Conservation (phyloP, 2,888 invertebrate genomes). For the Oligia latruncula region DNA sequence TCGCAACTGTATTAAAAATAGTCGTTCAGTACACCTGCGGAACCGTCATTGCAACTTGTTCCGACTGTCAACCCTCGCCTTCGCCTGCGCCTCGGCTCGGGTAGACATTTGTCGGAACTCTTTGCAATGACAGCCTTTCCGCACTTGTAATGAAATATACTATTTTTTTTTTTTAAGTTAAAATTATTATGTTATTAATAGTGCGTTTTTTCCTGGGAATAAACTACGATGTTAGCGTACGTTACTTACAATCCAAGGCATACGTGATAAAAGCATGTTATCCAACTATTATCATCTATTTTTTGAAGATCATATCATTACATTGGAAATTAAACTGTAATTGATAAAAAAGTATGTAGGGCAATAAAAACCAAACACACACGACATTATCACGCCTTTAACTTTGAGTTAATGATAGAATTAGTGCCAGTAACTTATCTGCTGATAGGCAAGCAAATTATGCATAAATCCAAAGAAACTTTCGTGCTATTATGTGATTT, state of each 20-base stretch:
- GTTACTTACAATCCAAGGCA: neutral
- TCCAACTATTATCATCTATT: neutral
- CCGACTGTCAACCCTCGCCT: no score
- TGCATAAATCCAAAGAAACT: neutral
- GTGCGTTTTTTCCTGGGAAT: neutral
- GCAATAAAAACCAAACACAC: slow-evolving; percentile 30
- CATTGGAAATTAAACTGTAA: slow-evolving; percentile 28
- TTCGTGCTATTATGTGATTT: neutral
- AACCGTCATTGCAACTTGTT: no score
- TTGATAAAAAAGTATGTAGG: slow-evolving; percentile 28
- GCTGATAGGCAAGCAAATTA: slow-evolving; percentile 15
- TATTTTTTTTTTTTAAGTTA: neutral
- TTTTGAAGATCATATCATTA: neutral
- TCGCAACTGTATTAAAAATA: no score
- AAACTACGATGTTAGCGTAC: slow-evolving; percentile 2
- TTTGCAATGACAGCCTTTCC: no score
- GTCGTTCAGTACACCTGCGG: no score
- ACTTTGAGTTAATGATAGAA: slow-evolving; percentile 16
- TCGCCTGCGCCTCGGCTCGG: no score
- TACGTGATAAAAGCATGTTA: slow-evolving; percentile 6
- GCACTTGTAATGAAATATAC: no score
- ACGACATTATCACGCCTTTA: slow-evolving; percentile 20
- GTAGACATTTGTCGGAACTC: no score
- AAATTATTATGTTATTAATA: slow-evolving; percentile 16
- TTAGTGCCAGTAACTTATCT: neutral